Percentiles rank a stretch among this genome's conserved stretches.
Conservation (phyloP, 2,888 invertebrate genomes). For the Apodemia mormo region DNA sequence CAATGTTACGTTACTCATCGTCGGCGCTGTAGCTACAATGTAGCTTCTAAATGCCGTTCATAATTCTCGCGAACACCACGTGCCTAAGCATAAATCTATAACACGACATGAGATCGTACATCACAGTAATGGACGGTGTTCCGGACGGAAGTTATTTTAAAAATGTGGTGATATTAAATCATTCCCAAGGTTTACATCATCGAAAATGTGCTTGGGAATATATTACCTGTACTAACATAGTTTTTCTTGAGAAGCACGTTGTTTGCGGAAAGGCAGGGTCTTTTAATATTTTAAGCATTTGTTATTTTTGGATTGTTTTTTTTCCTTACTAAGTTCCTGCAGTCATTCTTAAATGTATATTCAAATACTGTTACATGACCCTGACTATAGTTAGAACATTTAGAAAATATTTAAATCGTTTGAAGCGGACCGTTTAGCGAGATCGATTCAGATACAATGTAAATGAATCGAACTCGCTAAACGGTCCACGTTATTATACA, state of each 20-base stretch:
- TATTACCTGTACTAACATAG: neutral
- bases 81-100: slow-evolving; percentile 64
- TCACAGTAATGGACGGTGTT: slow-evolving; percentile 12
- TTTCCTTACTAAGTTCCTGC: too few species aligned
- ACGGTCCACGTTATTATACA: too few species aligned
- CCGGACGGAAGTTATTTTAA: slow-evolving; percentile 13
- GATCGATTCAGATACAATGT: too few species aligned
- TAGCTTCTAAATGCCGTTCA: slow-evolving; percentile 57
- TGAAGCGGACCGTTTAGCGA: too few species aligned
- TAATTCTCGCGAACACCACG: slow-evolving; percentile 57
- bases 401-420: too few species aligned
- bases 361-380: too few species aligned
- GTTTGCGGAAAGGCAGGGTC: neutral
- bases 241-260: neutral
- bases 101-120: slow-evolving; percentile 22
- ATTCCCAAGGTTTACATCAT: neutral
- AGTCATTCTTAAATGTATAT: too few species aligned
- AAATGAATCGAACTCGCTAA: too few species aligned
- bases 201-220: neutral
- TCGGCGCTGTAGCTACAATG: neutral
- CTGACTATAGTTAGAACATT: too few species aligned
- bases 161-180: slow-evolving; percentile 9
- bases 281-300: neutral
- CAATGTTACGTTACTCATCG: slow-evolving; percentile 24
- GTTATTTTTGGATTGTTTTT: too few species aligned